Evolutionary conservation across 2,888 invertebrate species (phyloP), one percentile per base, ranked within the genome.

Genomic region (Ormyrus nitidulus): DNA sequence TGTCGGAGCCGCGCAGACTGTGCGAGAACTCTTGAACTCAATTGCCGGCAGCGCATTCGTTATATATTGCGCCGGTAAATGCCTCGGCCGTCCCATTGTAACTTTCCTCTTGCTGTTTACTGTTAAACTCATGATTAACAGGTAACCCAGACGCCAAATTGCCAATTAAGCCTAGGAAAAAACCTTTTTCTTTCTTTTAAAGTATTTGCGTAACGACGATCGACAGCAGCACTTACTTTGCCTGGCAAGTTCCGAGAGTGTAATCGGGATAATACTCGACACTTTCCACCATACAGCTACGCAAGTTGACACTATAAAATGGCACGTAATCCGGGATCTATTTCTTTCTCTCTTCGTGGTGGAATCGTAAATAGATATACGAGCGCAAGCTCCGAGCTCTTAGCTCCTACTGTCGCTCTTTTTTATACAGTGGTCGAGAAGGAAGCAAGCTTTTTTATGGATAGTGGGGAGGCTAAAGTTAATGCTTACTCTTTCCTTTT

Each of bases 1-100:
- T 88, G 87, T 86, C 84, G n/a, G 53, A 65, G 75, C 79, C 71
- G 49, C 34, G 72, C 73, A 13, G 62, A 64, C 69, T 71, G 71
- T 68, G 34, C 34, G 34, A 34, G 72, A 81, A 81, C 76, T 81
- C 81, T 75, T 81, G 81, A 78, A 81, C 78, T 72, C 78, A 71
- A 77, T 81, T 81, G 77, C 74, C 54, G 13, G 34, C n/a, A 58
- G n/a, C 62, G n/a, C 62, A 49, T 61, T 54, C 72, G 6, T 46
- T 49, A 46, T 13, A 44, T 62, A 69, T 34, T 54, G 59, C 9
- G 69, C 49, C 51, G 19, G 66, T 61, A 65, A 61, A 44, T 34
- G 58, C 44, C 11, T 34, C 51, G n/a, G 34, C 34, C 34, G 34
- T 34, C 44, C 6, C 9, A 51, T n/a, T 72, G 54, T 54, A 77